Percentiles rank a stretch among this genome's conserved stretches.
Conservation (phyloP, 2,113 vertebrate genomes). For the Datnioides undecimradiatus region DNA sequence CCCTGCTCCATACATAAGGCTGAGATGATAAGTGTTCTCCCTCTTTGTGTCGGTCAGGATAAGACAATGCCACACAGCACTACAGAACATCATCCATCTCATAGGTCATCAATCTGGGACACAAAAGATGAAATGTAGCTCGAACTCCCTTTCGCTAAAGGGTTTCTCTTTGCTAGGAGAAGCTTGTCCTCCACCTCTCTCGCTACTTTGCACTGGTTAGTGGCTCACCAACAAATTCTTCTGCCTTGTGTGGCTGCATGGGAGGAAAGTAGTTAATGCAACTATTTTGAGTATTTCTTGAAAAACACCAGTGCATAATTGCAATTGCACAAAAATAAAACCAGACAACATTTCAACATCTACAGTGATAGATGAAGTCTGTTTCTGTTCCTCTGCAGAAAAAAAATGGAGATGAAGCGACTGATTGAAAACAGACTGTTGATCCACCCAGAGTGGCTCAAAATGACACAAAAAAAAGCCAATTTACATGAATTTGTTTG, state of each 20-base stretch:
- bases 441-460: neutral
- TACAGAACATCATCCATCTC: conserved; percentile 86
- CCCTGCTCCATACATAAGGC: conserved; percentile 78
- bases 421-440: conserved; percentile 14
- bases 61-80: conserved; percentile 83
- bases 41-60: conserved; percentile 77
- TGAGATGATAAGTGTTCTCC: conserved; percentile 84
- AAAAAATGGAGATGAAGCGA: neutral
- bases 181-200: conserved; percentile 50
- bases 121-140: conserved; percentile 86
- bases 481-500: conserved; percentile 22
- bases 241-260: neutral
- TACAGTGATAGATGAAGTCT: neutral
- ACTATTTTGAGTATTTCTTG: conserved; percentile 17
- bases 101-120: conserved; percentile 81
- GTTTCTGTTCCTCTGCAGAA: conserved; percentile 22
- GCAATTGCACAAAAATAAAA: conserved; percentile 14
- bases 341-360: conserved; percentile 19
- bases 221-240: conserved; percentile 23
- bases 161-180: conserved; percentile 64
- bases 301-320: neutral
- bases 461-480: conserved; percentile 7
- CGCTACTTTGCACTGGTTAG: conserved; percentile 47
- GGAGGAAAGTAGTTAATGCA: neutral
- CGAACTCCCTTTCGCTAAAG: conserved; percentile 61